phyloP scores from a whole-genome alignment of 2,888 invertebrate genomes.

The Drosophila prostipennis region DNA sequence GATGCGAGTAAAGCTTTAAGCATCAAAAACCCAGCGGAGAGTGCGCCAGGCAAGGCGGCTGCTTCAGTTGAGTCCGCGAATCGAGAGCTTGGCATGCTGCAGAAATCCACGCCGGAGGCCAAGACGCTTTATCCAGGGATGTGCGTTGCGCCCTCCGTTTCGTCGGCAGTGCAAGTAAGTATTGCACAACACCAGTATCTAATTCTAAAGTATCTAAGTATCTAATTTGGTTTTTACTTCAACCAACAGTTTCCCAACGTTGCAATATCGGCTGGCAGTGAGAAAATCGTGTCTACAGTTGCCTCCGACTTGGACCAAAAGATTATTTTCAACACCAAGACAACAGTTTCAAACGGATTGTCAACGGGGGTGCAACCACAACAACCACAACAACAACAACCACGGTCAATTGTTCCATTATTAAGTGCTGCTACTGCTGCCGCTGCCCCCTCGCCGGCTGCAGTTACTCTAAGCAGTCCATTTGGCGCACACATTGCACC shows the following conservation, averaged over 20 bases:
- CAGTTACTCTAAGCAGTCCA: constrained; percentile 34
- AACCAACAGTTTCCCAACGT: constrained; percentile 38
- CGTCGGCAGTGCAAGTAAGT: constrained; percentile 19
- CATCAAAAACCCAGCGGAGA: constrained; percentile 22
- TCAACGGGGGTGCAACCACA: constrained; percentile 16
- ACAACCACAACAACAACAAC: no score
- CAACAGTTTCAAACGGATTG: constrained; percentile 39
- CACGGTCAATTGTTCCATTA: constrained; percentile 33
- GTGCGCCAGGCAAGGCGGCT: constrained; percentile 12
- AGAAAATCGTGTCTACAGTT: constrained; percentile 39
- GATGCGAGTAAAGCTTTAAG: constrained; percentile 23
- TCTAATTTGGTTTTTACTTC: not conserved
- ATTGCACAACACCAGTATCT: no score
- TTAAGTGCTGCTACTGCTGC: constrained; percentile 12
- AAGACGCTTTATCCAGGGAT: constrained; percentile 36
- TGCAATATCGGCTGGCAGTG: constrained; percentile 45
- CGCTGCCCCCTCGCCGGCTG: constrained; percentile 27
- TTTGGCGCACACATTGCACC: constrained; percentile 51
- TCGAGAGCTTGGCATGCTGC: constrained; percentile 12
- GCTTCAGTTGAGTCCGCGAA: no score
- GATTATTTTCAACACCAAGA: constrained; percentile 42
- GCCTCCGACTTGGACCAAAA: constrained; percentile 31
- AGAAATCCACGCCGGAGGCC: constrained; percentile 40
- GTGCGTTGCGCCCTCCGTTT: constrained; percentile 9
- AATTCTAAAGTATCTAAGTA: no score